Conservation (phyloP, 2,888 invertebrate species). For the Campoplex nolae region DNA sequence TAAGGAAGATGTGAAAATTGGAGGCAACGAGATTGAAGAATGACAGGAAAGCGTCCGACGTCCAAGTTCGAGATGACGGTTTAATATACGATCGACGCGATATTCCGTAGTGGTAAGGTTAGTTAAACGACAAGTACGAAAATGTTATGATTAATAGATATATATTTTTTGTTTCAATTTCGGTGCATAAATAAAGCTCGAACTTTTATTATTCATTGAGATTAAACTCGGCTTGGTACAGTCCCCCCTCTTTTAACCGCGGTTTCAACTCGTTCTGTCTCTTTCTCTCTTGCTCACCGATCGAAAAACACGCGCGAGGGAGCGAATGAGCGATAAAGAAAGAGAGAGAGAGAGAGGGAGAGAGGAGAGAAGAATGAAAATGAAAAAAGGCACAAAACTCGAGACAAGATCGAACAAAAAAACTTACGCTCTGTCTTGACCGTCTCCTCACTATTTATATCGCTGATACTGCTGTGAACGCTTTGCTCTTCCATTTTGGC, state of each 20-base stretch:
- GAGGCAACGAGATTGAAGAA: constrained; percentile 27
- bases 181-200: not conserved
- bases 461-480: constrained; percentile 84
- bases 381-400: constrained; percentile 32
- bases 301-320: constrained; percentile 38
- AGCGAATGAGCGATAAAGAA: not conserved
- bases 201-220: constrained; percentile 45
- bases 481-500: constrained; percentile 84
- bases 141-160: constrained; percentile 57
- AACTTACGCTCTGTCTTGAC: constrained; percentile 82
- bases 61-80: constrained; percentile 56
- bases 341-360: not conserved
- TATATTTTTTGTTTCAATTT: constrained; percentile 24
- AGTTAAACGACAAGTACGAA: constrained; percentile 70
- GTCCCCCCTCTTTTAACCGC: not conserved
- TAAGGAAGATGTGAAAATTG: constrained; percentile 8
- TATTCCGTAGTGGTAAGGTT: constrained; percentile 71
- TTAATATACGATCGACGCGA: constrained; percentile 19
- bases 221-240: constrained; percentile 7
- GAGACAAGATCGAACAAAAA: constrained; percentile 59
- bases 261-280: not conserved
- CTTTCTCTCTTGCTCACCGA: constrained; percentile 20
- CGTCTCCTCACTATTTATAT: constrained; percentile 84
- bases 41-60: constrained; percentile 48
- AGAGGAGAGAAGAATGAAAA: not conserved